A percentile compares a stretch with the other conserved stretches of the same genome.
Conservation (phyloP, 2,797 vertebrate species). For the Streptopelia turtur region DNA sequence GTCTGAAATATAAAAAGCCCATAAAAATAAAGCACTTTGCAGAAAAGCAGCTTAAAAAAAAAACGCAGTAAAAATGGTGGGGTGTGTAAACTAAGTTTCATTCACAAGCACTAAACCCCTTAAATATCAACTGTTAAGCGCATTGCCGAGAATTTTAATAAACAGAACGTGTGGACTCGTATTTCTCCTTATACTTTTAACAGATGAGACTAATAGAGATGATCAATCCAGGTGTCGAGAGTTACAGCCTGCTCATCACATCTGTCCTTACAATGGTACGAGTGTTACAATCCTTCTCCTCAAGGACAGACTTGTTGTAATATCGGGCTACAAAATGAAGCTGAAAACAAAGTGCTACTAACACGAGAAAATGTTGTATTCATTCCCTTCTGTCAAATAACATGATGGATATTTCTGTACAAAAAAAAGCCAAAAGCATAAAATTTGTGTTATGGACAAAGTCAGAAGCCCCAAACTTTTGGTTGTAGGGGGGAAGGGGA, state of each 20-base stretch:
- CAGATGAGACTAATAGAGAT: background rate
- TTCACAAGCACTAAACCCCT: background rate
- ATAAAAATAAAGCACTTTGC: background rate
- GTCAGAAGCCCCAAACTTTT: background rate
- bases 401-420: background rate
- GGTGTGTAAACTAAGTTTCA: background rate
- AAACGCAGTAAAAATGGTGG: background rate
- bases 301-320: background rate
- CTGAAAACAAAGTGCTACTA: background rate
- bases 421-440: background rate
- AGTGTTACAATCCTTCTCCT: background rate
- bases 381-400: background rate
- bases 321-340: background rate
- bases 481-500: fast-evolving
- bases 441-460: background rate
- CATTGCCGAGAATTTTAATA: background rate
- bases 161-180: background rate
- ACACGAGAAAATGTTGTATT: background rate
- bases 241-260: background rate
- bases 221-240: background rate
- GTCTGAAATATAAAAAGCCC: background rate
- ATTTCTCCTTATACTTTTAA: background rate
- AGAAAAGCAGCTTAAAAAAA: background rate
- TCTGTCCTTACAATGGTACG: background rate
- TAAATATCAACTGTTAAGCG: background rate